A percentile compares a stretch with the other conserved stretches of the same genome.
phyloP scores from a whole-genome alignment of 2,113 vertebrate species.

The Gyps fulvus region DNA sequence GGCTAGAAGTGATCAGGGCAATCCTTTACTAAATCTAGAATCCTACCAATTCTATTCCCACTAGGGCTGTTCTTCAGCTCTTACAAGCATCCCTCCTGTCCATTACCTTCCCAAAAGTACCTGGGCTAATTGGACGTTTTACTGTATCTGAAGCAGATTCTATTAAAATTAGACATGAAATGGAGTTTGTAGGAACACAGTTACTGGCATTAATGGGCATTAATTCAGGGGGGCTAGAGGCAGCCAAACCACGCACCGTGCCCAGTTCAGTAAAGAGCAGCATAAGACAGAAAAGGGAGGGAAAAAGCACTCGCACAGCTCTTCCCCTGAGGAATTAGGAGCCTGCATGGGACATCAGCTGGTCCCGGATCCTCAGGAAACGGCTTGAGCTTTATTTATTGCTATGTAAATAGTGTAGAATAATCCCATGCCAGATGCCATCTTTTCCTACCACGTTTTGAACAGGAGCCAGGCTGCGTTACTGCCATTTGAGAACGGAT shows the following conservation, averaged over 20 bases:
- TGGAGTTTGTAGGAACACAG: neutral
- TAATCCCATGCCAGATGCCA: neutral
- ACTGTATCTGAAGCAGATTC: neutral
- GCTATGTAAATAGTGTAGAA: neutral
- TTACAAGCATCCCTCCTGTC: neutral
- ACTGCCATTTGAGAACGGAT: neutral
- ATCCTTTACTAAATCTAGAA: neutral
- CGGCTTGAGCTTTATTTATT: neutral
- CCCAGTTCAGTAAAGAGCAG: neutral
- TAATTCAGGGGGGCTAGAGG: neutral
- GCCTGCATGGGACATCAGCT: neutral
- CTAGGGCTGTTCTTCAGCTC: neutral
- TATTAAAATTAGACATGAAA: neutral
- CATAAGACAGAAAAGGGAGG: neutral
- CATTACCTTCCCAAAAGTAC: neutral
- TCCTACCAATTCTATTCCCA: neutral
- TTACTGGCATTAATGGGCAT: neutral
- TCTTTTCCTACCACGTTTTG: neutral
- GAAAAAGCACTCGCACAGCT: accelerated
- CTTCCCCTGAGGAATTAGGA: neutral
- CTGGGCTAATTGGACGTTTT: neutral
- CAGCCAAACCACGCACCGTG: accelerated
- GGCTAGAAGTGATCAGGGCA: neutral
- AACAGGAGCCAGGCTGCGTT: neutral
- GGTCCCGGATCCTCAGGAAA: neutral